These are phyloP conservation scores for Austrolebias charrua DNA, from an alignment of 2,797 vertebrate species.

Conservation along the genomic window DNA sequence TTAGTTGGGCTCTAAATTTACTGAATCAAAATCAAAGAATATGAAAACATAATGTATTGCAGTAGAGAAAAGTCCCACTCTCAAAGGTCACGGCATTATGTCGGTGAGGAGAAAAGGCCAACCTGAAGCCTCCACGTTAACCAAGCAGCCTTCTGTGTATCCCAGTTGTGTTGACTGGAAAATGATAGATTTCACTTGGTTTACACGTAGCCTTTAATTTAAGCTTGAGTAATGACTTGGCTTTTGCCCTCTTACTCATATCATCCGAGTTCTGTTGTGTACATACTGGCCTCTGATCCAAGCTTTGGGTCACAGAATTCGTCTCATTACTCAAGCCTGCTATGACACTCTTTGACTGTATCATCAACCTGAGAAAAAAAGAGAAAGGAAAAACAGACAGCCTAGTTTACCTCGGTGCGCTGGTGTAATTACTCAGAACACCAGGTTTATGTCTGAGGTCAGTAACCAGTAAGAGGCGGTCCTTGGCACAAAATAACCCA, in stretches of 20 bases:
- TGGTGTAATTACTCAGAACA: conserved; percentile 39
- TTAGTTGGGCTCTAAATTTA: too few relatives aligned
- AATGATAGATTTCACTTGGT: conserved; percentile 73
- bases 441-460: conserved; percentile 45
- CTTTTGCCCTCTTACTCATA: conserved; percentile 68
- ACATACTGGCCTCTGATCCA: conserved; percentile 63
- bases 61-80: conserved; percentile 23
- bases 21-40: neutral
- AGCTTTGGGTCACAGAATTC: conserved; percentile 54
- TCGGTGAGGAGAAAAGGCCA: conserved; percentile 24
- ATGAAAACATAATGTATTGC: conserved; percentile 1
- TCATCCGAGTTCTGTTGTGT: conserved; percentile 64
- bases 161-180: conserved; percentile 60
- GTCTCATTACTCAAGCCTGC: conserved; percentile 53
- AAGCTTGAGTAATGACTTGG: conserved; percentile 69
- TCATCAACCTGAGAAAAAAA: conserved; percentile 32
- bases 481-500: conserved; percentile 6
- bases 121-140: conserved; percentile 50
- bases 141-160: conserved; percentile 53
- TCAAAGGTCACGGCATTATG: conserved; percentile 1
- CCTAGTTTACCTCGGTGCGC: conserved; percentile 27
- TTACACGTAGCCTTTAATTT: conserved; percentile 69
- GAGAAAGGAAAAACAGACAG: conserved; percentile 18
- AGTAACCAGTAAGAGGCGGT: neutral
- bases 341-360: conserved; percentile 43